These are phyloP conservation scores for Oxycera nigricornis DNA, from an alignment of 2,888 invertebrate genomes.

Conservation along the genomic window DNA sequence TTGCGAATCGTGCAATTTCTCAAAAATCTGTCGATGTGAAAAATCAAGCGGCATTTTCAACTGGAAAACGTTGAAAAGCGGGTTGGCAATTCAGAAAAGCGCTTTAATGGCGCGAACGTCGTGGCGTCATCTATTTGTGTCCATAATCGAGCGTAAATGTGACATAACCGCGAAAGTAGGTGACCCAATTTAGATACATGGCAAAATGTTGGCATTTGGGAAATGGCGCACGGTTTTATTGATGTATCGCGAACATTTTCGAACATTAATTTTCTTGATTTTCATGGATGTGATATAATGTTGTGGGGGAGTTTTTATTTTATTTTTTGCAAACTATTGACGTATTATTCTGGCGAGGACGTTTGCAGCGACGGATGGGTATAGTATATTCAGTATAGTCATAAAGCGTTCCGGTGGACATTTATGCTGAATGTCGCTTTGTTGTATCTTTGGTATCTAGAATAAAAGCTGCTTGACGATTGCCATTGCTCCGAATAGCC, in stretches of 20 bases:
- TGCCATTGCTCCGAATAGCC: too few relatives aligned
- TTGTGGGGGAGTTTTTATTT: not conserved
- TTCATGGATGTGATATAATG: not conserved
- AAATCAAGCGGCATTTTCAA: not conserved
- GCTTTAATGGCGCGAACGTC: not conserved
- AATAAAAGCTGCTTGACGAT: too few relatives aligned
- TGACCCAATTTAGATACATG: conserved; percentile 25
- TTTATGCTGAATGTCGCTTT: too few relatives aligned
- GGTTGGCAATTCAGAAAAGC: not conserved
- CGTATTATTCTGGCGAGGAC: too few relatives aligned
- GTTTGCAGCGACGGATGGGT: too few relatives aligned
- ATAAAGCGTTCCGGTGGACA: too few relatives aligned
- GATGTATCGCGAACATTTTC: not conserved
- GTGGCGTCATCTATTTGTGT: conserved; percentile 14
- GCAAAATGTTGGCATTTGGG: conserved; percentile 25
- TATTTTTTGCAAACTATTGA: not conserved
- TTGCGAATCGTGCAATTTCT: too few relatives aligned
- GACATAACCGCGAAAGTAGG: conserved; percentile 38
- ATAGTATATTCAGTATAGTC: too few relatives aligned
- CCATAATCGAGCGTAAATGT: conserved; percentile 34
- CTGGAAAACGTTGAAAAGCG: conserved; percentile 5
- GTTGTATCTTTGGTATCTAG: too few relatives aligned
- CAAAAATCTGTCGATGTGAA: too few relatives aligned
- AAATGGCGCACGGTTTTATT: conserved; percentile 21
- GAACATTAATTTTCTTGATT: not conserved